These are phyloP conservation scores for Lichenostomus cassidix DNA, from an alignment of 2,113 vertebrate species.

Conservation along the genomic window DNA sequence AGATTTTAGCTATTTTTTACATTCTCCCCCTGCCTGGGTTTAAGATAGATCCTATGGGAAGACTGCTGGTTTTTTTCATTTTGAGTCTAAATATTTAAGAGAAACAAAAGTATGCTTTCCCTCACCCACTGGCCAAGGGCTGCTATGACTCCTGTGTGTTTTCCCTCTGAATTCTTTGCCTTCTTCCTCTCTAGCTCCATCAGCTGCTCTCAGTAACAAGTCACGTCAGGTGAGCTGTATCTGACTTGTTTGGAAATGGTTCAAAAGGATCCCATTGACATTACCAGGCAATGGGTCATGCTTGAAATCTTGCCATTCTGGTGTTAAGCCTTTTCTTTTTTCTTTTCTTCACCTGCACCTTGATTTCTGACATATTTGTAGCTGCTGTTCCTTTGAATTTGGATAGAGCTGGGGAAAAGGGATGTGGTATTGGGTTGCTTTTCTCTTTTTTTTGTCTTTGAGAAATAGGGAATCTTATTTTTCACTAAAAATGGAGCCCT, in stretches of 20 bases:
- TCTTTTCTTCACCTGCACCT: neutral
- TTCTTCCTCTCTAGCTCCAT: neutral
- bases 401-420: neutral
- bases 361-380: neutral
- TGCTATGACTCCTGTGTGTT: neutral
- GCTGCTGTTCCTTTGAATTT: neutral
- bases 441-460: neutral
- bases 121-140: neutral
- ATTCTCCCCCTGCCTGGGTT: neutral
- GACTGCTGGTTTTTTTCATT: neutral
- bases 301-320: neutral
- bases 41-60: neutral
- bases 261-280: neutral
- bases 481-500: neutral
- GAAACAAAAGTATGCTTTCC: neutral
- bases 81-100: neutral
- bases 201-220: neutral
- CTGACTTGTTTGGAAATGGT: neutral
- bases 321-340: neutral
- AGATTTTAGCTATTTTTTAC: neutral
- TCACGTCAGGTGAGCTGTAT: neutral
- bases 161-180: neutral
- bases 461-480: neutral
- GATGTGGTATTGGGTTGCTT: neutral
- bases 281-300: neutral